Conservation (phyloP, 2,113 vertebrate genomes). For the Onychorhynchus coronatus region DNA sequence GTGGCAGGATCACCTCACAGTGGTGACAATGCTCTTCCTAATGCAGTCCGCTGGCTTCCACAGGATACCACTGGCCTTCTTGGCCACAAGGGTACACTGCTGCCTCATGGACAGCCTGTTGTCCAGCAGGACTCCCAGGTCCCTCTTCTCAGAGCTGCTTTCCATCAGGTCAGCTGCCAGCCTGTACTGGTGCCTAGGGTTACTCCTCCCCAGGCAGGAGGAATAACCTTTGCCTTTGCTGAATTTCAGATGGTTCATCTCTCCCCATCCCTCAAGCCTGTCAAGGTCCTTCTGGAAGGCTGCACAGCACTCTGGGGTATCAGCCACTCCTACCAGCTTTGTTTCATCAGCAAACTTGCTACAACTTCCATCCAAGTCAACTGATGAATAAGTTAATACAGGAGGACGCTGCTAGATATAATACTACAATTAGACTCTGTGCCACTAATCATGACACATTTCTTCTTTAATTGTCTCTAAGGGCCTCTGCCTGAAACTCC, state of each 20-base stretch:
- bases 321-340: not conserved
- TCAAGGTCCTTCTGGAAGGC: not conserved
- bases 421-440: not conserved
- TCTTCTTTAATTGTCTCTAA: not conserved
- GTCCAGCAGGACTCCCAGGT: too few species aligned
- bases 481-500: not conserved
- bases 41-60: too few species aligned
- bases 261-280: not conserved
- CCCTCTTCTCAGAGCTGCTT: not conserved
- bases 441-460: not conserved
- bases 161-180: not conserved
- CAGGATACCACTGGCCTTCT: not conserved
- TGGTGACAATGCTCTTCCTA: not conserved
- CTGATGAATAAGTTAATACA: not conserved
- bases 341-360: not conserved
- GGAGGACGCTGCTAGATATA: not conserved
- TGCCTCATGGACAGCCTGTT: not conserved
- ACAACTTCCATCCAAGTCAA: not conserved
- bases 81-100: not conserved
- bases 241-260: not conserved
- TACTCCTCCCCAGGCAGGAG: not conserved
- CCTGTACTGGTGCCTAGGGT: not conserved
- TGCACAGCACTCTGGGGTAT: not conserved
- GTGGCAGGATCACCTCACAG: not conserved
- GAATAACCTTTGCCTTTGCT: not conserved